phyloP scores from a whole-genome alignment of 2,888 invertebrate genomes.

The Apodemia mormo region DNA sequence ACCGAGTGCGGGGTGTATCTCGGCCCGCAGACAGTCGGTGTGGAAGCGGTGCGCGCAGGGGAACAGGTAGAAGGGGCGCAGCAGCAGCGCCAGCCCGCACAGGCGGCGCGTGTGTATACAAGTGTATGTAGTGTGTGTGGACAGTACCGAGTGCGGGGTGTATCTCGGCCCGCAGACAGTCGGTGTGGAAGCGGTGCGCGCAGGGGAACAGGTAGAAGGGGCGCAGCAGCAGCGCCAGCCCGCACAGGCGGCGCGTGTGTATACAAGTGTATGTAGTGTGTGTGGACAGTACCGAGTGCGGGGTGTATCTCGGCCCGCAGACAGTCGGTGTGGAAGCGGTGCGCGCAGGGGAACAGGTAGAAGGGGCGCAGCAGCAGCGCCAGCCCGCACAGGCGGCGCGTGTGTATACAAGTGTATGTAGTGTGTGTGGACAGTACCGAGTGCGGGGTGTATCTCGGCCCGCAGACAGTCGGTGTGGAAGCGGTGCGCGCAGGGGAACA shows the following conservation, averaged over 20 bases:
- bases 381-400: slow-evolving; percentile 91
- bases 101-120: slow-evolving; percentile 91
- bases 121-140: no score
- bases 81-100: slow-evolving; percentile 90
- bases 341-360: slow-evolving; percentile 97
- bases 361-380: slow-evolving; percentile 93
- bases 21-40: slow-evolving; percentile 92
- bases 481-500: slow-evolving; percentile 97
- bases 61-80: slow-evolving; percentile 96
- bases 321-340: slow-evolving; percentile 97
- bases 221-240: slow-evolving; percentile 88
- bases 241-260: slow-evolving; percentile 93
- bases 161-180: slow-evolving; percentile 92
- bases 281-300: slow-evolving; percentile 80
- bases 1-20: slow-evolving; percentile 87
- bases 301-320: slow-evolving; percentile 89
- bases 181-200: slow-evolving; percentile 95
- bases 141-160: slow-evolving; percentile 84
- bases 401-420: no score
- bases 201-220: slow-evolving; percentile 98
- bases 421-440: slow-evolving; percentile 80
- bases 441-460: slow-evolving; percentile 86
- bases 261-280: no score
- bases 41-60: slow-evolving; percentile 98
- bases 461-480: slow-evolving; percentile 97